phyloP scores from a whole-genome alignment of 2,888 invertebrate species.

The Lampropteryx suffumata region DNA sequence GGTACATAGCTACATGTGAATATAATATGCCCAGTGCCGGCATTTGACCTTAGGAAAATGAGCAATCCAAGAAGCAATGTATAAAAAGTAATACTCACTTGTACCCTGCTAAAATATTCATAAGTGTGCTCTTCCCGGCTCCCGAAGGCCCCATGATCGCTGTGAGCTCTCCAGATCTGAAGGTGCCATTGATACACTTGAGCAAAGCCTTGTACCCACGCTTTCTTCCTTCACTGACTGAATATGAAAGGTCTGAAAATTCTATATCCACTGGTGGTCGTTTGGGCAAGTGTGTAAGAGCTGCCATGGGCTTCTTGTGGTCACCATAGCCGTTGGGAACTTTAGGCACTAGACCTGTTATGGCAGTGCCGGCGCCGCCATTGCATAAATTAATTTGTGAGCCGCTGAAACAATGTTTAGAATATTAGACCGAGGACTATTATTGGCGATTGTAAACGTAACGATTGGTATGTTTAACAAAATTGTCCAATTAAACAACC shows the following conservation, averaged over 20 bases:
- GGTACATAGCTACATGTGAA: too few relatives aligned
- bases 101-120: slow-evolving; percentile 95
- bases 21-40: background rate
- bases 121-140: slow-evolving; percentile 90
- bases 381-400: slow-evolving; percentile 90
- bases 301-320: slow-evolving; percentile 88
- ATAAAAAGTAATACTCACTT: slow-evolving; percentile 82
- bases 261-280: slow-evolving; percentile 95
- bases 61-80: slow-evolving; percentile 3
- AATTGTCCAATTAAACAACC: too few relatives aligned
- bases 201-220: slow-evolving; percentile 93
- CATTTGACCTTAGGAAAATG: slow-evolving; percentile 3
- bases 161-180: slow-evolving; percentile 94
- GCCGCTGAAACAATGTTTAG: slow-evolving; percentile 77
- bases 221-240: slow-evolving; percentile 92
- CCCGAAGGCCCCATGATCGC: slow-evolving; percentile 98
- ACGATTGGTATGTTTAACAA: too few relatives aligned
- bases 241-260: slow-evolving; percentile 93
- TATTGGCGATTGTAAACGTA: background rate
- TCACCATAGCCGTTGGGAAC: slow-evolving; percentile 88
- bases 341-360: slow-evolving; percentile 84
- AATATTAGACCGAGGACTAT: background rate
- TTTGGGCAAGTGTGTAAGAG: slow-evolving; percentile 91
- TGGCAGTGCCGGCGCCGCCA: slow-evolving; percentile 81
- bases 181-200: slow-evolving; percentile 94